Evolutionary conservation across 2,797 vertebrate species (phyloP).

Genomic region (Kryptopterus vitreolus): DNA sequence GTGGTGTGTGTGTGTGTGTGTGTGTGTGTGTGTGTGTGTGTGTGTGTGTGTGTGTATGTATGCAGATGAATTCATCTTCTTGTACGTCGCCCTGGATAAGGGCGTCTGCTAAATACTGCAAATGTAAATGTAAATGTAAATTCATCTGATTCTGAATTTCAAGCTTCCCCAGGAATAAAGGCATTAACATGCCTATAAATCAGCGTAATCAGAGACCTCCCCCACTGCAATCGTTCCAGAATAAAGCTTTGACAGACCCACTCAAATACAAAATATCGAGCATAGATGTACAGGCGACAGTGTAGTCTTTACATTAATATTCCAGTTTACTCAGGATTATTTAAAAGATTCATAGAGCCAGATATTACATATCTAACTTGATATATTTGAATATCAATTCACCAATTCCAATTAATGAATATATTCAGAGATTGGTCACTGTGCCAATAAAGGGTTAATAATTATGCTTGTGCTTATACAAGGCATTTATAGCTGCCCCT

Average conservation of each 20-base stretch:
- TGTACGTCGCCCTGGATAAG: no score
- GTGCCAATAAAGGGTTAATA: not conserved
- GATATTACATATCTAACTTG: no score
- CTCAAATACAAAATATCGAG: not conserved
- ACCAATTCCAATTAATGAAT: not conserved
- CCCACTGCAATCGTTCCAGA: not conserved
- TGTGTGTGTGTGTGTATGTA: not conserved
- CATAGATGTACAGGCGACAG: not conserved
- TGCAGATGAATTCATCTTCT: not conserved
- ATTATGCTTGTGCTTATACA: not conserved
- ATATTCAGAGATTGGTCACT: not conserved
- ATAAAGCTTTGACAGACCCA: constrained; percentile 7
- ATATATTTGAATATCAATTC: not conserved
- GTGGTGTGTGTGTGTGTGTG: not conserved
- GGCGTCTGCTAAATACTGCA: no score
- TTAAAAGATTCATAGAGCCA: not conserved
- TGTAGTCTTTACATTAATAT: not conserved
- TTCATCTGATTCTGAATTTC: no score
- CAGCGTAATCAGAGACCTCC: constrained; percentile 52
- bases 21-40: no score
- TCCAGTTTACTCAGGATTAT: not conserved
- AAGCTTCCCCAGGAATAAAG: constrained; percentile 50
- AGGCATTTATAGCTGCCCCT: not conserved
- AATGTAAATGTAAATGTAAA: no score
- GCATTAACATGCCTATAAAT: constrained; percentile 57